Evolutionary conservation across 2,888 invertebrate genomes (phyloP).

Genomic region (Platycnemis pennipes): DNA sequence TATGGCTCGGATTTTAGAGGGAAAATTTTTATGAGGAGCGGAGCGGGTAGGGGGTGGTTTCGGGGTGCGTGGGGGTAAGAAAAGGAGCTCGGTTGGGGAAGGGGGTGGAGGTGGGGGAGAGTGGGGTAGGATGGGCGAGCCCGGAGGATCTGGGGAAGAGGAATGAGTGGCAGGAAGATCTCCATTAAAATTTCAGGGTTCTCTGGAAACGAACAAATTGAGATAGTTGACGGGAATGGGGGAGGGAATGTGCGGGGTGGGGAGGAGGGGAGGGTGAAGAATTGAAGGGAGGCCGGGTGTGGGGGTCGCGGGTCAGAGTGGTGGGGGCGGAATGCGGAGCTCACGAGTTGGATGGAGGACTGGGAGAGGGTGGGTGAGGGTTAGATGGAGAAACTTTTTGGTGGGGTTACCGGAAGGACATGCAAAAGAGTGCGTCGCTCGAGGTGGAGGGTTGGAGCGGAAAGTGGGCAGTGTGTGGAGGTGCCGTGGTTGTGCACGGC

Average conservation of each 20-base stretch:
- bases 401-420: conserved; percentile 25
- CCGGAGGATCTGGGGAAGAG: conserved; percentile 26
- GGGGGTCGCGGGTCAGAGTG: neutral
- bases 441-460: neutral
- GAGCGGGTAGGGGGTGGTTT: conserved; percentile 56
- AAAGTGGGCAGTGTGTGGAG: neutral
- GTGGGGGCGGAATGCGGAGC: neutral
- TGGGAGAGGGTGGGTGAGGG: conserved; percentile 1
- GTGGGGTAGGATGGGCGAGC: conserved; percentile 25
- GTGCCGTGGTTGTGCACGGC: neutral
- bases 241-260: neutral
- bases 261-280: neutral
- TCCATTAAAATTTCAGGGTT: conserved; percentile 75
- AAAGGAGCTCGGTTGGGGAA: conserved; percentile 30
- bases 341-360: neutral
- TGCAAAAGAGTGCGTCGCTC: neutral
- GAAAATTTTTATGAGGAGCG: conserved; percentile 73
- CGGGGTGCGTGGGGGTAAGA: conserved; percentile 71
- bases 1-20: conserved; percentile 36
- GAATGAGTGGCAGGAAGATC: conserved; percentile 70
- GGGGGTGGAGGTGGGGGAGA: conserved; percentile 70
- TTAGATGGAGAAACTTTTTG: neutral
- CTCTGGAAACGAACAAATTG: conserved; percentile 74
- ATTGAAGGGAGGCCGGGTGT: neutral
- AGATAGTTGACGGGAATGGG: conserved; percentile 69